Base-by-base conservation (phyloP, 2,797 vertebrate species). In the Pangasius larnaudii region DNA sequence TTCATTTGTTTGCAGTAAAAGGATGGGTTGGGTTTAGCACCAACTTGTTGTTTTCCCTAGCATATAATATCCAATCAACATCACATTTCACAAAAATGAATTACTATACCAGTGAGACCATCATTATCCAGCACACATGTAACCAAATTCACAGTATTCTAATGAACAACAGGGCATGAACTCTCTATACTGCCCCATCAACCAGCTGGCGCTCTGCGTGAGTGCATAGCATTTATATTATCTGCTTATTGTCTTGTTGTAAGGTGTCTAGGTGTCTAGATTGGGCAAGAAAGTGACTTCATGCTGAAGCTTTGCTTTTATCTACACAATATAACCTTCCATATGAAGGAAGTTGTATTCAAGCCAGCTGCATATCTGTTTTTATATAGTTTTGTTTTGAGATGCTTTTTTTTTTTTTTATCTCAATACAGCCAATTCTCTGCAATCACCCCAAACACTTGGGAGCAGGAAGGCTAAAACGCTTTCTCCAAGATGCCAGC, bases 131-230 rank as follows among this genome's bases (percentile, higher is more conserved):
- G 27, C 33, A 80, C 10, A 36, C 11, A 80, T 59, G 10, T 86
- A 88, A 91, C 86, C 85, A 85, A 74, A 86, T 89, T 72, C 22
- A 19, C n/a, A 61, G 67, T 85, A 61, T 77, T 85, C 49, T 88
- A 74, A 83, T 39, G 30, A 75, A 81, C 72, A 86, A 75, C 67
- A 75, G 46, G 74, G 53, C 79, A 88, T 49, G 30, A n/a, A n/a
- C 11, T 42, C 27, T 53, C 84, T 88, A 89, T 86, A 86, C 75
- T 88, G 81, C 5, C 22, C 65, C 46, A 87, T 87, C 71, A 87
- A 74, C 13, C 33, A 80, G 78, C 78, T 58, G 51, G 56, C 18
- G 53, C 39, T 39, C 78, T 39, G 53, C 19, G 39, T 27, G 53
- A 36, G 51, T 11, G 30, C 51, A 36, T 39, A 39, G 33, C 16